Percentiles rank a stretch among this genome's conserved stretches.
These are phyloP conservation scores for Rotaria macrura DNA, from an alignment of 2,888 invertebrate species.

Conservation along the genomic window DNA sequence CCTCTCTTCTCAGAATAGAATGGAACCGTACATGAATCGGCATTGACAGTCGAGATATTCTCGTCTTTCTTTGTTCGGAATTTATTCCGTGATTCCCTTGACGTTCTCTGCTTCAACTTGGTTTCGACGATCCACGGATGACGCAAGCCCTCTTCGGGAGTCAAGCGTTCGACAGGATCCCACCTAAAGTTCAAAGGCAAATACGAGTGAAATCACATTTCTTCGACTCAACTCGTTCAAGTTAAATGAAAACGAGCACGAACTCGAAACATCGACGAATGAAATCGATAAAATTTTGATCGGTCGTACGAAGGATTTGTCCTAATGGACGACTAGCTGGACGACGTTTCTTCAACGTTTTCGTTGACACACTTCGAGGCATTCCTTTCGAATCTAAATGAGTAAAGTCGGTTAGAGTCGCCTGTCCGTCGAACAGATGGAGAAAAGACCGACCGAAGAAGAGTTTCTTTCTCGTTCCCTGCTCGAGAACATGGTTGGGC, in stretches of 20 bases:
- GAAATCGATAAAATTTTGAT: constrained; percentile 81
- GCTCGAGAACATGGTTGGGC: constrained; percentile 70
- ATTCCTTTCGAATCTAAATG: constrained; percentile 70
- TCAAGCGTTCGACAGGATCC: constrained; percentile 81
- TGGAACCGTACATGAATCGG: no score
- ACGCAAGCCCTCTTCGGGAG: constrained; percentile 74
- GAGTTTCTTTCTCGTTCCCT: constrained; percentile 58
- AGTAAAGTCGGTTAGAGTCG: no score
- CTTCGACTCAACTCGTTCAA: no score
- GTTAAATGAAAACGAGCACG: constrained; percentile 52
- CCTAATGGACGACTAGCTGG: constrained; percentile 73
- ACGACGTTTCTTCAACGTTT: constrained; percentile 77
- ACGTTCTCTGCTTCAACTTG: not conserved
- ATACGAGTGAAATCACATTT: no score
- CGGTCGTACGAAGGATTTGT: constrained; percentile 70
- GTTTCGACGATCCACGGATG: constrained; percentile 66
- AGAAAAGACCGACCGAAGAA: constrained; percentile 40
- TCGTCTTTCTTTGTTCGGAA: not conserved
- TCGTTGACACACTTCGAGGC: constrained; percentile 79
- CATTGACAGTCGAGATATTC: not conserved
- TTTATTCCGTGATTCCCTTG: no score
- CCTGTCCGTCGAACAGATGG: no score
- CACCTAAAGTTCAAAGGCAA: no score
- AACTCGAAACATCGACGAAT: constrained; percentile 77
- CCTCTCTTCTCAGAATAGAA: no score